phyloP scores from a whole-genome alignment of 2,888 invertebrate genomes.

The Meteorus cinctellus region DNA sequence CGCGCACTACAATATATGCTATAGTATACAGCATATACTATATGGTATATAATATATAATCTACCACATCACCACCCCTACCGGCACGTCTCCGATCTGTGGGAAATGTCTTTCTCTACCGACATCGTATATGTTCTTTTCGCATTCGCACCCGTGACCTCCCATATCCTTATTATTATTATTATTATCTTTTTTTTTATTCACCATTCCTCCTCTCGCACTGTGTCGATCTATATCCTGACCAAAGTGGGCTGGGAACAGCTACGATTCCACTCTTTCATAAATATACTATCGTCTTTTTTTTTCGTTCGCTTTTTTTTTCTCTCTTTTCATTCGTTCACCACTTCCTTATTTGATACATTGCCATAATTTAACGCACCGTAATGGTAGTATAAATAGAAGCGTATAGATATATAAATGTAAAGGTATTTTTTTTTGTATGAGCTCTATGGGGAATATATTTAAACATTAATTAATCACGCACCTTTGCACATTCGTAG shows the following conservation, averaged over 20 bases:
- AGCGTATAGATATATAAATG: not conserved
- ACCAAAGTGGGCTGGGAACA: constrained; percentile 66
- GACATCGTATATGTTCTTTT: constrained; percentile 47
- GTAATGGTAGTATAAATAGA: not conserved
- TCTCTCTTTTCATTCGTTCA: constrained; percentile 15
- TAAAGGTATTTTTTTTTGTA: constrained; percentile 16
- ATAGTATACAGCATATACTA: constrained; percentile 38
- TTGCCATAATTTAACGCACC: constrained; percentile 52
- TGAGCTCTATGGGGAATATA: not conserved
- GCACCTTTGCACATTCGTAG: constrained; percentile 26
- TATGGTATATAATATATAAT: constrained; percentile 11
- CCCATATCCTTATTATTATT: constrained; percentile 17
- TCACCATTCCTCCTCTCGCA: constrained; percentile 28
- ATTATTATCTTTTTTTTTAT: not conserved
- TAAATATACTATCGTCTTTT: constrained; percentile 15
- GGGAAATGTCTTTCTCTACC: constrained; percentile 65
- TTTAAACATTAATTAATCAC: constrained; percentile 23
- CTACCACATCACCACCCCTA: constrained; percentile 10
- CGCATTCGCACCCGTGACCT: constrained; percentile 49
- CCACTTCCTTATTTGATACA: constrained; percentile 62
- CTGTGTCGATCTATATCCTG: constrained; percentile 35
- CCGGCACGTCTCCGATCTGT: constrained; percentile 64
- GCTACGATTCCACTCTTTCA: constrained; percentile 52
- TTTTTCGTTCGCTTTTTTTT: constrained; percentile 27
- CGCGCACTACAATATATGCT: not conserved